Base-by-base conservation (phyloP, 2,113 vertebrate genomes). In the Litocranius walleri region DNA sequence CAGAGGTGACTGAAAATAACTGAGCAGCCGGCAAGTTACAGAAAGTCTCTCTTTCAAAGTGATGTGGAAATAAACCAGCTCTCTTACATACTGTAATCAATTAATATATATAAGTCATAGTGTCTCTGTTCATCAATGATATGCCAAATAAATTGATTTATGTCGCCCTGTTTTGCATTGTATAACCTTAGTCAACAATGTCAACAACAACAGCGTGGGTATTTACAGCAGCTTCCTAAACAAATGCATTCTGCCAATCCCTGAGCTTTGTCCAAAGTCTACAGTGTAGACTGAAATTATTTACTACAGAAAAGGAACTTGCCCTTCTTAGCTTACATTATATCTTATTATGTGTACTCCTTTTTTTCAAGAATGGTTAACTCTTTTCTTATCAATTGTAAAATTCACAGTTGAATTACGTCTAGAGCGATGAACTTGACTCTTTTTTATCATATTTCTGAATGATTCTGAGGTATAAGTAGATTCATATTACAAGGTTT, bases 181-280 rank as follows among this genome's bases (percentile, higher is more conserved):
- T 4, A 57, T 29, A 93, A 36, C 30, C 67, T 4, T 27, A 71
- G 23, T 78, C 15, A 81, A 27, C 64, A 64, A 57, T 43, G 91
- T 50, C 29, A 77, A 85, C 36, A 88, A 50, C 77, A 90, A 74
- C 7, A 77, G 52, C 25, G 36, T 54, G 23, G 11, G 17, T 86
- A 94, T 48, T 97, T 94, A 92, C 98, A 97, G 36, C 85, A 96
- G 48, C 64, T 84, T 43, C 82, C 13, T 57, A 90, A 97, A 57
- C 86, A 0, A 67, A 92, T 13, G 33, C 17, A 40, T 17, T 50
- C 62, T 77, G 54, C 45, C 82, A 83, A 54, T 71, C 19, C 15
- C 23, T 13, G 19, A 74, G 29, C 12, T 59, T 74, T 86, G 59
- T 96, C 56, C 56, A n/a, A 97, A 54, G 27, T 82, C 43, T 54